Base-by-base conservation (phyloP, 92 coral and sea anemone species). In the Montipora capitata region DNA sequence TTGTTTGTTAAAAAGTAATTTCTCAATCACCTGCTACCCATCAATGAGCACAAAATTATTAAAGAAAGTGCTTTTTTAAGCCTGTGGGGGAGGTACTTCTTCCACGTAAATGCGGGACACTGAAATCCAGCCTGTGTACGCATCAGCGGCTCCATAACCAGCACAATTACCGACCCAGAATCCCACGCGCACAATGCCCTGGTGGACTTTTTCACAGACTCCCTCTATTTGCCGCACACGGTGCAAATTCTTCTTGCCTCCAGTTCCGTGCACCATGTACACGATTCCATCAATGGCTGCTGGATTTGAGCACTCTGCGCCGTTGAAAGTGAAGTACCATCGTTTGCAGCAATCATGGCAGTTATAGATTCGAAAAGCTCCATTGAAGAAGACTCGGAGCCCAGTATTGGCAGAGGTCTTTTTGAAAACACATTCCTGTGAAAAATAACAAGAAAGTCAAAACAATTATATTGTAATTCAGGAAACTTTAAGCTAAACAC, bases 301-400 rank as follows among this genome's bases (percentile, higher is more conserved):
- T 48, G 52, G 52, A 48, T 0, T 10, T 48, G 10, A 48, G 52
- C 52, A 48, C 52, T 48, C 52, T 48, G 52, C 52, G 10, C 52
- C 52, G 52, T 48, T 48, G 52, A 48, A 48, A 10, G 52, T 48
- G 3, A 48, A 48, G 2, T 48, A 48, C 10, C 52, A 48, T 10
- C 52, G 6, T 5, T 10, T 10, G 52, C 52, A 48, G 52, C 52
- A 48, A 48, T 0, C 0, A 48, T 48, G 52, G 52, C 52, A 86
- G 1, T 57, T 17, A 73, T 40, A 1, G 16, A 86, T 41, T 2
- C 86, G 61, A 44, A 70, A 14, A 48, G 0, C 51, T 3, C 92
- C 92, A 40, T 64, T 63, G 11, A 7, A 79, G 87, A 57, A 87
- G 4, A 87, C 87, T 15, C 61, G 91, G 16, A 87, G 74, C 3